Evolutionary conservation across 2,888 invertebrate genomes (phyloP).

Genomic region (Acanthoscelides obtectus): DNA sequence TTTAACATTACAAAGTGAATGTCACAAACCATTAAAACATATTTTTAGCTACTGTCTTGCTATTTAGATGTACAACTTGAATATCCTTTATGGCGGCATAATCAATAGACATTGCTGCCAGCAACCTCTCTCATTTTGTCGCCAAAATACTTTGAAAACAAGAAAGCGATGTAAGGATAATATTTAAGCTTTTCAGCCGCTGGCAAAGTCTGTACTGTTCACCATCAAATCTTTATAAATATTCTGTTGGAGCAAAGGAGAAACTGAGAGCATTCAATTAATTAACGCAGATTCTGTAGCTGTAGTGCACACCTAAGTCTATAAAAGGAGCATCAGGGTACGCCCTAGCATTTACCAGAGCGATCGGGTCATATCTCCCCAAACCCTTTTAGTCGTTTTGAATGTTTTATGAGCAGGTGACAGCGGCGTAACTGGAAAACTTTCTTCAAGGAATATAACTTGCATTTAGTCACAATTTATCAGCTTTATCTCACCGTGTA

Average conservation of each 20-base stretch:
- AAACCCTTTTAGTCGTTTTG: background rate
- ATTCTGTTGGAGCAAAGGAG: background rate
- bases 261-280: background rate
- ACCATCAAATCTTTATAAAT: background rate
- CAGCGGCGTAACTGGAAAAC: background rate
- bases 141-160: no score
- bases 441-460: background rate
- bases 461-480: no score
- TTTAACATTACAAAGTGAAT: no score
- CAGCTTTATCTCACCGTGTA: no score
- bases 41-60: no score
- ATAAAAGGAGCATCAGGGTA: background rate
- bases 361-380: background rate
- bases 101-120: no score
- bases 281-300: background rate
- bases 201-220: background rate
- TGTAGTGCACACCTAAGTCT: background rate
- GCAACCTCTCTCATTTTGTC: no score
- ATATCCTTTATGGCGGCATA: no score
- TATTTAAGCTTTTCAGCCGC: background rate
- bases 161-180: no score
- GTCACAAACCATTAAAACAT: no score
- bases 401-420: background rate
- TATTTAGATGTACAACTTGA: no score
- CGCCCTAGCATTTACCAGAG: background rate